Conservation (phyloP, 2,797 vertebrate genomes). For the Nyctibius grandis region DNA sequence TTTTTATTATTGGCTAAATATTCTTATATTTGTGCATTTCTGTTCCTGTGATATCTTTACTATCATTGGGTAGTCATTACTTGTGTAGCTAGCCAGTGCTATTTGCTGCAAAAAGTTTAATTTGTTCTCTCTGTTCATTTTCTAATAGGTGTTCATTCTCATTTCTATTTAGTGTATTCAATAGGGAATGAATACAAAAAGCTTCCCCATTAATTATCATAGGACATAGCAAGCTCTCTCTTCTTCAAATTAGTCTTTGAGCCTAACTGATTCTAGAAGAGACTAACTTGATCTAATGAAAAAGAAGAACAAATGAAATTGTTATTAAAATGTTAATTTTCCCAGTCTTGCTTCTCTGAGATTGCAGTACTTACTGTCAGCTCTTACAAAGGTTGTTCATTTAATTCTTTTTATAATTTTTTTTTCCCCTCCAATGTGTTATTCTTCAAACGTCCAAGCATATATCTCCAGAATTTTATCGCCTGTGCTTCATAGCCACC, state of each 20-base stretch:
- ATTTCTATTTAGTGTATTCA: not conserved
- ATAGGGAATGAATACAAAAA: not conserved
- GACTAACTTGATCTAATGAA: not conserved
- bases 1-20: not conserved
- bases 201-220: not conserved
- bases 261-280: not conserved
- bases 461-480: not conserved
- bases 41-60: not conserved
- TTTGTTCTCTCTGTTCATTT: conserved; percentile 7
- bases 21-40: not conserved
- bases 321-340: conserved; percentile 8
- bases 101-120: conserved; percentile 11
- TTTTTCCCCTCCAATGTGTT: rapidly evolving
- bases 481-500: not conserved
- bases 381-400: not conserved
- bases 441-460: not conserved
- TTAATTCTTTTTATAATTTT: not conserved
- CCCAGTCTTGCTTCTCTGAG: not conserved
- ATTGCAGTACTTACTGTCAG: not conserved
- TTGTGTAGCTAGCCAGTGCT: not conserved
- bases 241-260: not conserved
- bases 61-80: not conserved
- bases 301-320: not conserved
- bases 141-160: conserved; percentile 6
- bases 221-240: not conserved